These are phyloP conservation scores for Drosophila paramelanica DNA, from an alignment of 2,888 invertebrate genomes.

Conservation along the genomic window DNA sequence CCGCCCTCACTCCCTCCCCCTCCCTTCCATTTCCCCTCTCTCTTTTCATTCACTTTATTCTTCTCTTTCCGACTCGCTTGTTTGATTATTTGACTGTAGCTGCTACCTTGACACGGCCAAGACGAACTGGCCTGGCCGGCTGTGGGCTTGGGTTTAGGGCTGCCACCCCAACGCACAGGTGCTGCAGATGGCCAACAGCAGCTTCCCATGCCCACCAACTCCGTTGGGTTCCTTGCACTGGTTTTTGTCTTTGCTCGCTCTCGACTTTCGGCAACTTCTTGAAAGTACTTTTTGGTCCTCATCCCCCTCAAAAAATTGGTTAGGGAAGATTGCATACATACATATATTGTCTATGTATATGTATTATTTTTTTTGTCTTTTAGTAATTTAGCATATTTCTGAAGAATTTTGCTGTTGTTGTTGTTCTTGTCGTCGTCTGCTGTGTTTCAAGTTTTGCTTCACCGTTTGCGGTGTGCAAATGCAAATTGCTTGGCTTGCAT, in stretches of 20 bases:
- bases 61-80: conserved; percentile 11
- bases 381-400: conserved; percentile 80
- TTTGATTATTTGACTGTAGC: conserved; percentile 39
- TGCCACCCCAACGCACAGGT: conserved; percentile 24
- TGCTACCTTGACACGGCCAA: conserved; percentile 41
- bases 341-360: conserved; percentile 10
- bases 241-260: conserved; percentile 52
- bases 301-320: neutral
- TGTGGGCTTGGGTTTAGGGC: conserved; percentile 1
- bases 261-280: conserved; percentile 75
- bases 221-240: conserved; percentile 34
- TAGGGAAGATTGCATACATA: neutral
- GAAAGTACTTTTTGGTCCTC: conserved; percentile 55
- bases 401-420: conserved; percentile 58
- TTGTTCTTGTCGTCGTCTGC: conserved; percentile 22
- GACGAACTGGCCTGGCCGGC: conserved; percentile 20
- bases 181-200: conserved; percentile 11
- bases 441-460: conserved; percentile 74
- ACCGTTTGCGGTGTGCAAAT: conserved; percentile 80
- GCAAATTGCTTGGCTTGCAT: conserved; percentile 79
- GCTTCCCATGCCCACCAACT: neutral
- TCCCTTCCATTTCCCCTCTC: neutral
- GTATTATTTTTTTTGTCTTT: conserved; percentile 66
- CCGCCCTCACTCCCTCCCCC: neutral
- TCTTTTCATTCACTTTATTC: neutral